Conservation (phyloP, 2,113 vertebrate species). For the Antechinus flavipes region DNA sequence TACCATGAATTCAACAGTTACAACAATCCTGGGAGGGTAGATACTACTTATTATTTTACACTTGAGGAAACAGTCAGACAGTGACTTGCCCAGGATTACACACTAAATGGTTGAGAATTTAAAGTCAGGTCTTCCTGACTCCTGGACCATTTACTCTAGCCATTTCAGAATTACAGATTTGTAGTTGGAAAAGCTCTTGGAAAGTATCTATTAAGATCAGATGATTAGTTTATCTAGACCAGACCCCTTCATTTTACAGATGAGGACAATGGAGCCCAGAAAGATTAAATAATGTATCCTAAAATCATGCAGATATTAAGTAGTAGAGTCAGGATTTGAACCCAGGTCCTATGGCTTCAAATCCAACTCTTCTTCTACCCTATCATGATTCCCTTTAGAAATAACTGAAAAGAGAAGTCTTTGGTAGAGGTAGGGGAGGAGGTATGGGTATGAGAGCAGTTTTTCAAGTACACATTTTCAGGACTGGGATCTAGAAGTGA, state of each 20-base stretch:
- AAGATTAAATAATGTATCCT: background rate
- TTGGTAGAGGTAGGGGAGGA: background rate
- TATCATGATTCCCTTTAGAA: background rate
- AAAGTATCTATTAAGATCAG: background rate
- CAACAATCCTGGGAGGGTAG: background rate
- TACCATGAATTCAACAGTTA: background rate
- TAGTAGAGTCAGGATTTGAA: background rate
- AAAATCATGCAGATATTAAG: background rate
- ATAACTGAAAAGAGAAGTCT: background rate
- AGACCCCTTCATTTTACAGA: background rate
- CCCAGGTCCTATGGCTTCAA: background rate
- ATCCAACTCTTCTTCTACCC: background rate
- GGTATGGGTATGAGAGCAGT: background rate
- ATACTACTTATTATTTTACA: background rate
- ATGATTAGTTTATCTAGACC: background rate
- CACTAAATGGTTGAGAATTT: background rate
- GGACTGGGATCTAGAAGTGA: background rate
- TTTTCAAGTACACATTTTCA: background rate
- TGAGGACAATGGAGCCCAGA: background rate
- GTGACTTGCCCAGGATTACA: background rate
- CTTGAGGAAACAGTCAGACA: background rate
- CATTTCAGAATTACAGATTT: background rate
- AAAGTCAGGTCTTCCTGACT: background rate
- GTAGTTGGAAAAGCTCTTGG: background rate
- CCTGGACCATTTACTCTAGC: background rate